Percentiles rank a stretch among this genome's conserved stretches.
Conservation (phyloP, 1,140 invertebrate species). For the Drosophila sproati region DNA sequence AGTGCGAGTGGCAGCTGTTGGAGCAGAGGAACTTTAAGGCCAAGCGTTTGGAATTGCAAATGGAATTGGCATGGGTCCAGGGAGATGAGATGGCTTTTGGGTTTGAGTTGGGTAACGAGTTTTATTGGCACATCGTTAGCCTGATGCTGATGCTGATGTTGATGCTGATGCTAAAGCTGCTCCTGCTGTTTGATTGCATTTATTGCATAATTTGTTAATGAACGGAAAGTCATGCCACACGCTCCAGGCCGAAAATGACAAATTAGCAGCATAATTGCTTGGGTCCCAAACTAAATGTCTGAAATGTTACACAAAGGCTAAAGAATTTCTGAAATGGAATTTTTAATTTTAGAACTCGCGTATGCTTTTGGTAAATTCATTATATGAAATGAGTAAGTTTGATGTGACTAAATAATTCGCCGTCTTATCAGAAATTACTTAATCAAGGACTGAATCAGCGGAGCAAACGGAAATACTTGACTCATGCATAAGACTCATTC, state of each 20-base stretch:
- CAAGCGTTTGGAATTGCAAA: conserved; percentile 41
- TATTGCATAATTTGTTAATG: conserved; percentile 82
- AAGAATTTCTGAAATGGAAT: conserved; percentile 48
- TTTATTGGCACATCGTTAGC: conserved; percentile 79
- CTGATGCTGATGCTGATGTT: not conserved
- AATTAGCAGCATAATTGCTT: conserved; percentile 72
- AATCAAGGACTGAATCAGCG: too few species aligned
- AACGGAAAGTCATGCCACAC: conserved; percentile 44
- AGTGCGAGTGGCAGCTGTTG: conserved; percentile 68
- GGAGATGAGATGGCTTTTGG: conserved; percentile 16
- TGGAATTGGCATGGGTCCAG: not conserved
- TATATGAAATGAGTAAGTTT: too few species aligned
- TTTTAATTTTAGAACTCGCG: not conserved
- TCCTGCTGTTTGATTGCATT: conserved; percentile 63
- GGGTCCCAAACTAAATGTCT: conserved; percentile 6
- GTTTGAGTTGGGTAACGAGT: conserved; percentile 40
- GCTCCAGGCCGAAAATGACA: conserved; percentile 60
- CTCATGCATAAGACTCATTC: too few species aligned
- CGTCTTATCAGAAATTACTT: too few species aligned
- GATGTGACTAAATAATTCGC: too few species aligned
- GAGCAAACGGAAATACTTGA: too few species aligned
- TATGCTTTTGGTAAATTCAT: too few species aligned
- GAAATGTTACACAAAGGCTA: conserved; percentile 35
- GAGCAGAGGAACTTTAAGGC: conserved; percentile 35
- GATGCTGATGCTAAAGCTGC: not conserved